phyloP scores from a whole-genome alignment of 1,140 invertebrate species.

The Aphidius ervi region DNA sequence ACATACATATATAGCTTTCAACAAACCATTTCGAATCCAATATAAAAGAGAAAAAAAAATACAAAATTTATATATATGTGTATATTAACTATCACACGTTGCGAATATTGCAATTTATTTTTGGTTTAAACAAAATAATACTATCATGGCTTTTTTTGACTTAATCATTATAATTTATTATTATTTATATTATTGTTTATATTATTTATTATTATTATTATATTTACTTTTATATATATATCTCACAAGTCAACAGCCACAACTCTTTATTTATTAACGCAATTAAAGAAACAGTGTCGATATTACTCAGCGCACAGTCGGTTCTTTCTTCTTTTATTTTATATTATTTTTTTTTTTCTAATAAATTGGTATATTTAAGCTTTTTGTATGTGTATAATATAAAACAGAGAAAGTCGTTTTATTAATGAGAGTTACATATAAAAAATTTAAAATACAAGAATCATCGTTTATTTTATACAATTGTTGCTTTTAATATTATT shows the following conservation, averaged over 20 bases:
- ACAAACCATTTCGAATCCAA: background rate
- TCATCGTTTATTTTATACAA: no score
- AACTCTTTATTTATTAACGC: slow-evolving; percentile 53
- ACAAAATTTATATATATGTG: slow-evolving; percentile 19
- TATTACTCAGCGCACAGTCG: slow-evolving; percentile 22
- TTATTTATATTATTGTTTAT: slow-evolving; percentile 27
- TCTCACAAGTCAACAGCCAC: slow-evolving; percentile 8
- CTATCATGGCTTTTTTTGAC: slow-evolving; percentile 11
- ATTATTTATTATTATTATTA: background rate
- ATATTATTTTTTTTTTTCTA: slow-evolving; percentile 37
- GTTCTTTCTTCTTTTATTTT: slow-evolving; percentile 23
- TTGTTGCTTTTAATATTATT: no score
- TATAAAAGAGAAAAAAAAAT: no score
- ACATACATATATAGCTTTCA: background rate
- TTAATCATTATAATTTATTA: slow-evolving; percentile 25
- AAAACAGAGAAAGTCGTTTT: no score
- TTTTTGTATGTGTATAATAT: no score
- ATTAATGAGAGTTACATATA: no score
- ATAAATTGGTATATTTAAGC: no score
- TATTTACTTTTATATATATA: slow-evolving; percentile 1
- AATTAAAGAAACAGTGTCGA: slow-evolving; percentile 50
- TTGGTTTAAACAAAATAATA: slow-evolving; percentile 7
- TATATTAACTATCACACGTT: slow-evolving; percentile 45
- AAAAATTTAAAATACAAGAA: no score
- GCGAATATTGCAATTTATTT: slow-evolving; percentile 49